These are phyloP conservation scores for Stegostoma tigrinum DNA, from an alignment of 2,113 vertebrate genomes.

Conservation along the genomic window DNA sequence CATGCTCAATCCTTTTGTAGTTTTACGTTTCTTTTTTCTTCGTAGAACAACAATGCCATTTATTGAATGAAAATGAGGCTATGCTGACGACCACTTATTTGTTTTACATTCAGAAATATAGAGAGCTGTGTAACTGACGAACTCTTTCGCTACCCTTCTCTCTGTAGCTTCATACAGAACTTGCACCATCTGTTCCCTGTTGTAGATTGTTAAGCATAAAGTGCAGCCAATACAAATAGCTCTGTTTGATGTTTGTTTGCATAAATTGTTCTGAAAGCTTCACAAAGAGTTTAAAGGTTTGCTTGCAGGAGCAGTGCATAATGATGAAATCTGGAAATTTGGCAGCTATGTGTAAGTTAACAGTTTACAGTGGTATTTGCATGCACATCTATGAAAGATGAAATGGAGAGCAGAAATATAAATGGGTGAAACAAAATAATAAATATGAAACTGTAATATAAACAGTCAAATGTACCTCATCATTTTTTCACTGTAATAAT, in stretches of 20 bases:
- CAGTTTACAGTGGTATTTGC: conserved; percentile 22
- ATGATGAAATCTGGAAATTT: conserved; percentile 55
- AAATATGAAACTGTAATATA: conserved; percentile 40
- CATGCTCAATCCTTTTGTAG: not conserved
- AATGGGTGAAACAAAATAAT: conserved; percentile 40
- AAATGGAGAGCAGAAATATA: conserved; percentile 40
- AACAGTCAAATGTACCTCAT: conserved; percentile 59
- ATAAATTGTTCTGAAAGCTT: conserved; percentile 98
- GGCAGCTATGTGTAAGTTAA: conserved; percentile 49
- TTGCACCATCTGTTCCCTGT: conserved; percentile 82
- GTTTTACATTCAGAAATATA: not conserved
- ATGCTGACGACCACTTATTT: not conserved
- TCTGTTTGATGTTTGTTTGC: conserved; percentile 88
- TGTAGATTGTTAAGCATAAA: conserved; percentile 80
- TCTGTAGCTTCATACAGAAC: conserved; percentile 57
- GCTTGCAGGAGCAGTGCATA: conserved; percentile 63
- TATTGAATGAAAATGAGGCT: too few relatives aligned
- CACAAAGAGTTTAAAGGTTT: conserved; percentile 79
- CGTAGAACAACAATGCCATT: not conserved
- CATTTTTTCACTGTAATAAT: conserved; percentile 57
- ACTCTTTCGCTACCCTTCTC: conserved; percentile 56
- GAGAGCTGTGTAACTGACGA: conserved; percentile 42
- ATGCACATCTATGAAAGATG: not conserved
- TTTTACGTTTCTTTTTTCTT: not conserved
- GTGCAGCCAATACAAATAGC: conserved; percentile 93